Conservation (phyloP, 2,888 invertebrate genomes). For the Eupithecia pulchellata region DNA sequence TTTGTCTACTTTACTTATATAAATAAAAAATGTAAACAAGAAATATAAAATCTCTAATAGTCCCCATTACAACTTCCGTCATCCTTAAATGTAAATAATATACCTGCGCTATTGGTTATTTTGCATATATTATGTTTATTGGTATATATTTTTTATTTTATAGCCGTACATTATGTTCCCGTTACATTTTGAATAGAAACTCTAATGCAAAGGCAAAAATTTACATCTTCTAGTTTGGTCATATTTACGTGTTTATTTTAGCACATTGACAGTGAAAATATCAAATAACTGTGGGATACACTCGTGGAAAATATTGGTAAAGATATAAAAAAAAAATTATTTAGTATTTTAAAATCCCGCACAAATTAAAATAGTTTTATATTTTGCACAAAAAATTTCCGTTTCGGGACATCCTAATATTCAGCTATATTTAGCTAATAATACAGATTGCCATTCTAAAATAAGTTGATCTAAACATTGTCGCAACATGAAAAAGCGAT, state of each 20-base stretch:
- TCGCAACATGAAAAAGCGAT: background rate
- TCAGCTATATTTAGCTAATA: no score
- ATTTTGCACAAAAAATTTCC: no score
- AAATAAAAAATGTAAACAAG: no score
- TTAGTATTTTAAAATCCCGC: no score
- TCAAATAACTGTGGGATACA: background rate
- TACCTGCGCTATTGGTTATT: background rate
- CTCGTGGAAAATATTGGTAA: background rate
- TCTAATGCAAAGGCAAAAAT: slow-evolving; percentile 7
- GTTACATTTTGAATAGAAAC: slow-evolving; percentile 17
- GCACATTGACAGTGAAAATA: background rate
- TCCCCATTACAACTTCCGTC: background rate
- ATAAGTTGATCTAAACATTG: no score
- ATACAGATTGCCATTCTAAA: no score
- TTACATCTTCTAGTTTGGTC: slow-evolving; percentile 21
- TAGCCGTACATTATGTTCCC: background rate
- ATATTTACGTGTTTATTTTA: slow-evolving; percentile 20
- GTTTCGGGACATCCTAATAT: no score
- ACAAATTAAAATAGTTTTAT: no score
- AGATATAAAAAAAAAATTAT: background rate
- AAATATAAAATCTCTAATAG: no score
- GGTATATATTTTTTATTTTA: slow-evolving; percentile 8
- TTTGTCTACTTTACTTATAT: no score
- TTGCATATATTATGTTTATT: background rate
- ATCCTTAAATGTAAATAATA: background rate